These are phyloP conservation scores for Atherix ibis DNA, from an alignment of 2,888 invertebrate species.

Conservation along the genomic window DNA sequence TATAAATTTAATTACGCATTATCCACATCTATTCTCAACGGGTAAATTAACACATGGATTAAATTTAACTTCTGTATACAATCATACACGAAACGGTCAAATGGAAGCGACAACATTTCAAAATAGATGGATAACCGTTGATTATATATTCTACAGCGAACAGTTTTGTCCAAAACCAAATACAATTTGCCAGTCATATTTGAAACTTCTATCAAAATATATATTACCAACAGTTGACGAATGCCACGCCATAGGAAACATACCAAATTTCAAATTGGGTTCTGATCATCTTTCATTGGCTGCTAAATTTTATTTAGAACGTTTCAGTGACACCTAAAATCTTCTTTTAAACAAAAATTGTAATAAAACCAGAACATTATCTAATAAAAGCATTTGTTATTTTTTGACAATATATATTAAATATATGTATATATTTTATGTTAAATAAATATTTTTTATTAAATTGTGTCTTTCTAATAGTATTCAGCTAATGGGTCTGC, in stretches of 20 bases:
- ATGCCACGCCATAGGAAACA: conserved; percentile 37
- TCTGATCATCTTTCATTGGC: conserved; percentile 79
- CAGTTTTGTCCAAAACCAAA: conserved; percentile 14
- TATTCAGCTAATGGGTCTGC: too few species aligned
- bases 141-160: conserved; percentile 74
- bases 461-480: too few species aligned
- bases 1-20: conserved; percentile 1
- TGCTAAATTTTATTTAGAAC: conserved; percentile 39
- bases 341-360: neutral
- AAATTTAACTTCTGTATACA: conserved; percentile 53
- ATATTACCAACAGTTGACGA: conserved; percentile 48
- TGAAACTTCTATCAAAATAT: conserved; percentile 45
- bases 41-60: conserved; percentile 50
- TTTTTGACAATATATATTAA: too few species aligned
- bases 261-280: conserved; percentile 60
- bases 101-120: conserved; percentile 63
- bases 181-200: conserved; percentile 8
- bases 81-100: conserved; percentile 28
- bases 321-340: neutral
- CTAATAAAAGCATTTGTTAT: too few species aligned
- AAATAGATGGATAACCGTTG: conserved; percentile 61
- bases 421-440: too few species aligned
- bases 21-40: conserved; percentile 21
- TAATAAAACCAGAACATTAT: neutral
- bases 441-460: too few species aligned